Evolutionary conservation across 1,140 invertebrate genomes (phyloP).

Genomic region (Trypoxylus dichotomus): DNA sequence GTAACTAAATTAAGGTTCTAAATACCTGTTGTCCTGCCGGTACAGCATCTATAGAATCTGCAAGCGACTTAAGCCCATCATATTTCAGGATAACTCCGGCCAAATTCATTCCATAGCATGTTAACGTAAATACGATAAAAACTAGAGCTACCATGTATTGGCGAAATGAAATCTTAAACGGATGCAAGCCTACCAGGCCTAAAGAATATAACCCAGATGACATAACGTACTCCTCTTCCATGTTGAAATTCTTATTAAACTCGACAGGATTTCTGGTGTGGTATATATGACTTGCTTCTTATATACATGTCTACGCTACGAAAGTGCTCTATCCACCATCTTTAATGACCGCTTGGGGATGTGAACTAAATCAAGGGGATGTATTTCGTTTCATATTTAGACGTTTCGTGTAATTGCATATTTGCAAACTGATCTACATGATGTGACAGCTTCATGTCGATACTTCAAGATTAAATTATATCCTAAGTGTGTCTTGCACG

Average conservation of each 20-base stretch:
- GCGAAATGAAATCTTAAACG: background rate
- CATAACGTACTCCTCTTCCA: conserved; percentile 15
- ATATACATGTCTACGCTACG: background rate
- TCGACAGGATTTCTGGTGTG: no score
- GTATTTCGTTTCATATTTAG: background rate
- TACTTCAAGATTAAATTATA: background rate
- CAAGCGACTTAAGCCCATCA: background rate
- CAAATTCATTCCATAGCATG: conserved; percentile 8
- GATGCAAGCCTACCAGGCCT: conserved; percentile 9
- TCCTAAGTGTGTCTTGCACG: background rate
- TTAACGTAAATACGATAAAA: background rate
- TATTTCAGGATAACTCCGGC: conserved; percentile 14
- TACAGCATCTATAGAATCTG: conserved; percentile 23
- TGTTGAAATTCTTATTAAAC: background rate
- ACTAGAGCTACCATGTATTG: background rate
- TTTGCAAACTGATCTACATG: background rate
- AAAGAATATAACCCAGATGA: conserved; percentile 2
- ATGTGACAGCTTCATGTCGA: background rate
- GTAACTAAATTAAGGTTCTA: background rate
- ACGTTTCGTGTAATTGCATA: background rate
- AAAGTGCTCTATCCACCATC: background rate
- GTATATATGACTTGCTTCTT: background rate
- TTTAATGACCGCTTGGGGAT: background rate
- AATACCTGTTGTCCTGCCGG: conserved; percentile 18
- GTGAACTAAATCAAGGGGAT: background rate